Conservation (phyloP, 1,140 invertebrate genomes). For the Mercenaria mercenaria region DNA sequence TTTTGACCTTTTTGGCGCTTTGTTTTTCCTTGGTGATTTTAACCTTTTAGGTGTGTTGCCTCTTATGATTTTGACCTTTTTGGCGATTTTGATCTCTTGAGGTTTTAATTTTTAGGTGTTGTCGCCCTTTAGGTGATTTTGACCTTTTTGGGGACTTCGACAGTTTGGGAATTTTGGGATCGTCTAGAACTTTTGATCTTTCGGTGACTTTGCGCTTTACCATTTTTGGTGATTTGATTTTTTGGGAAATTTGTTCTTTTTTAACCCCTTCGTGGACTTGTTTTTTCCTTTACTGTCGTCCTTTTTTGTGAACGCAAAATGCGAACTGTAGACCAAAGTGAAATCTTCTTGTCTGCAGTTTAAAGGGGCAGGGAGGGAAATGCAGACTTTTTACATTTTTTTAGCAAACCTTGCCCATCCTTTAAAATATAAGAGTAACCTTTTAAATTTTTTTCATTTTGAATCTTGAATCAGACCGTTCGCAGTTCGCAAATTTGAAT, state of each 20-base stretch:
- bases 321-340: too few relatives aligned
- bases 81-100: neutral
- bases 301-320: too few relatives aligned
- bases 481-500: too few relatives aligned
- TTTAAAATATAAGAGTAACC: too few relatives aligned
- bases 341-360: too few relatives aligned
- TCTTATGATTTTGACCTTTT: conserved; percentile 31
- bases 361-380: too few relatives aligned
- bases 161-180: too few relatives aligned
- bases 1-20: neutral
- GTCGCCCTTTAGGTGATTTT: conserved; percentile 19
- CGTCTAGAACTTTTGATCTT: neutral
- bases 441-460: too few relatives aligned
- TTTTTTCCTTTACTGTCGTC: conserved; percentile 1
- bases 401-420: too few relatives aligned
- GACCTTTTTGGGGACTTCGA: neutral
- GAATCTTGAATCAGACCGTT: too few relatives aligned
- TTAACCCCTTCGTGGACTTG: neutral
- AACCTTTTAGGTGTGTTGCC: neutral
- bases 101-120: conserved; percentile 28
- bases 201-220: conserved; percentile 16
- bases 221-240: neutral
- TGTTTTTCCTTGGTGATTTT: neutral
- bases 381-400: too few relatives aligned
- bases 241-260: neutral